phyloP scores from a whole-genome alignment of 1,140 invertebrate genomes.

The Leptopilina boulardi region DNA sequence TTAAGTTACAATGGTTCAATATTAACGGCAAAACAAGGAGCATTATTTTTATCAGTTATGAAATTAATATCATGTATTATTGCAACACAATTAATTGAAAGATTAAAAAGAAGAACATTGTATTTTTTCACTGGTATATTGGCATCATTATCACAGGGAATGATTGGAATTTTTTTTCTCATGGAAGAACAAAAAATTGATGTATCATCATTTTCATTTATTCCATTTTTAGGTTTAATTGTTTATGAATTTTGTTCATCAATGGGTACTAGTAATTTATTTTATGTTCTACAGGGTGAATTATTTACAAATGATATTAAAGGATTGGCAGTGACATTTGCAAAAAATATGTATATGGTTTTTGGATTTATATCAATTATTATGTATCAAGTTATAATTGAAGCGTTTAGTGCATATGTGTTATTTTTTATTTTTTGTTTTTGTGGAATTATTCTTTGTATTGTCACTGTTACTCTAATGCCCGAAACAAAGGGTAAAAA shows the following conservation, averaged over 20 bases:
- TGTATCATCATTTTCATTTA: neutral
- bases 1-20: neutral
- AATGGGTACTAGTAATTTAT: neutral
- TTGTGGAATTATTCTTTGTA: neutral
- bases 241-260: neutral
- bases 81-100: neutral
- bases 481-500: neutral
- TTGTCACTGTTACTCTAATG: neutral
- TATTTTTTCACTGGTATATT: neutral
- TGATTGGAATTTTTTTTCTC: neutral
- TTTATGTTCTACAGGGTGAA: neutral
- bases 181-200: neutral
- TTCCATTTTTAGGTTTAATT: neutral
- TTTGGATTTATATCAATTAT: neutral
- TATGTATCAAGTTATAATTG: slow-evolving; percentile 1
- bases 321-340: neutral
- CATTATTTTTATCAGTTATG: neutral
- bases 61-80: neutral
- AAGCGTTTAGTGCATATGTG: neutral
- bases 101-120: neutral
- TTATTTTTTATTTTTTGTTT: neutral
- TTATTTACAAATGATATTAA: neutral
- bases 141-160: neutral
- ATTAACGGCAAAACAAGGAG: neutral
- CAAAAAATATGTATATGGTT: neutral